A percentile compares a stretch with the other conserved stretches of the same genome.
Evolutionary conservation across 2,113 vertebrate species (phyloP).

Genomic region (Probosciger aterrimus): DNA sequence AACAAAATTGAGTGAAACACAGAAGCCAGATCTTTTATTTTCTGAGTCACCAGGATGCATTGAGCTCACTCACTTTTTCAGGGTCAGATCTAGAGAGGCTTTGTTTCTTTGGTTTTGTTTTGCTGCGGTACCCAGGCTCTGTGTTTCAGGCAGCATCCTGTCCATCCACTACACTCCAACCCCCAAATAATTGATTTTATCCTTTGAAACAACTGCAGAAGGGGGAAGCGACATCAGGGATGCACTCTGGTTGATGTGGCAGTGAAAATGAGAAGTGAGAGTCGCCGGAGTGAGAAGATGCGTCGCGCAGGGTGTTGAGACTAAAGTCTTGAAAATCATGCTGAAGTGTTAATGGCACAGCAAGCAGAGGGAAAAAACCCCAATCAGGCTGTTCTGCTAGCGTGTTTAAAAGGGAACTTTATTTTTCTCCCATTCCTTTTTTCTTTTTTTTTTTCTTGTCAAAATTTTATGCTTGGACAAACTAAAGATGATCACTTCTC

Average conservation of each 20-base stretch:
- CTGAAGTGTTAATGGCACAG: background rate
- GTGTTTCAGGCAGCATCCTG: background rate
- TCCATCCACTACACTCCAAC: background rate
- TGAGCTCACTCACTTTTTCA: background rate
- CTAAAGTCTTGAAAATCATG: background rate
- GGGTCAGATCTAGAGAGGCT: background rate
- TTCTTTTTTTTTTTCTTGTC: background rate
- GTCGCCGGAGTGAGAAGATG: background rate
- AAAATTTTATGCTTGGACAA: background rate
- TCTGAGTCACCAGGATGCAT: background rate
- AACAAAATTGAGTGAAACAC: background rate
- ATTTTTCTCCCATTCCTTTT: background rate
- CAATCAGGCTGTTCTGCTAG: background rate
- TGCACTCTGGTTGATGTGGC: background rate
- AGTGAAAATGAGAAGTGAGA: background rate
- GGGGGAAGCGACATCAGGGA: background rate
- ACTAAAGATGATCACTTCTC: background rate
- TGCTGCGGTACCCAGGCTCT: background rate
- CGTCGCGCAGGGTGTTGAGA: rapidly evolving
- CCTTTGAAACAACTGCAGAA: background rate
- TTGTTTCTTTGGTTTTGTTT: background rate
- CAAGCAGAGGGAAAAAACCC: background rate
- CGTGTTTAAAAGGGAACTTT: background rate
- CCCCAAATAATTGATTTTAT: background rate
- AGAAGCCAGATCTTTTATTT: background rate